phyloP scores from a whole-genome alignment of 2,113 vertebrate species.

The Zosterops pallidus region DNA sequence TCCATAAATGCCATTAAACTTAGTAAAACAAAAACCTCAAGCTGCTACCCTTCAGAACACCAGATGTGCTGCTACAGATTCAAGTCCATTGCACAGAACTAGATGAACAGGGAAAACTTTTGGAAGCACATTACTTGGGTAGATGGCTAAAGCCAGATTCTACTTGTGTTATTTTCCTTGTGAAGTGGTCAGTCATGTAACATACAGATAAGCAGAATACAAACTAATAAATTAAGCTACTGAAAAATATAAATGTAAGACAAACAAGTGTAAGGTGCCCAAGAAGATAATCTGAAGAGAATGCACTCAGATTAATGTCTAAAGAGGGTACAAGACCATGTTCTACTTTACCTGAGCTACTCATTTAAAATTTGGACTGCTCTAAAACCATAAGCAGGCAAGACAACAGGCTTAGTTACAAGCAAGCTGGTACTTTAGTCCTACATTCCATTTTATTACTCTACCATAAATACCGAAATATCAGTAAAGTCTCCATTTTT shows the following conservation, averaged over 20 bases:
- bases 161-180: not conserved
- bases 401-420: not conserved
- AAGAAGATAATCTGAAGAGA: not conserved
- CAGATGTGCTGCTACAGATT: fast-evolving
- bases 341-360: not conserved
- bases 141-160: not conserved
- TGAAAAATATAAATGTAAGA: not conserved
- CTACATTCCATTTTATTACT: not conserved
- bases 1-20: not conserved
- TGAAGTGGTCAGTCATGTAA: not conserved
- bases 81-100: not conserved
- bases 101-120: not conserved
- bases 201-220: not conserved
- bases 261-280: not conserved
- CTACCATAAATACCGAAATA: not conserved
- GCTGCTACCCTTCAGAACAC: not conserved
- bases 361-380: not conserved
- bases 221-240: not conserved
- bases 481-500: not conserved
- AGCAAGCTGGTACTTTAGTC: not conserved
- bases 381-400: not conserved
- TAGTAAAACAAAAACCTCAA: not conserved
- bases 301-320: not conserved
- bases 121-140: not conserved
- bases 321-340: fast-evolving